Base-by-base conservation (phyloP, 2,888 invertebrate species). In the Tyria jacobaeae region DNA sequence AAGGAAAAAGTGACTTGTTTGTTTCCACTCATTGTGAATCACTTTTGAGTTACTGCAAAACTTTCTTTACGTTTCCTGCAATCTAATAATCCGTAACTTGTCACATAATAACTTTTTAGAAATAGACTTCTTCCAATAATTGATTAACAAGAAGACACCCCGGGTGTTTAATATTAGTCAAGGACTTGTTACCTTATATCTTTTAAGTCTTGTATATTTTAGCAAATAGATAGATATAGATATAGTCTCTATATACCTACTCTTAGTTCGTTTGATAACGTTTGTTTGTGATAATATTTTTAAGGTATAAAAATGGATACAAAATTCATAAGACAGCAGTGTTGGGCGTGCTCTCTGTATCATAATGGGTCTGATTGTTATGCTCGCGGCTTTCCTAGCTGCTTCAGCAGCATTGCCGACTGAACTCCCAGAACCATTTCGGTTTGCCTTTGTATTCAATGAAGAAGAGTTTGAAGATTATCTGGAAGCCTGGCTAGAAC, bases 391-490 rank as follows among this genome's bases (percentile, higher is more conserved):
- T 14, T 57, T 83, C 9, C 63, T 77, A 52, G 75, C 78, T 64
- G 82, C 74, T 3, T 75, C 74, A 25, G 73, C 76, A 56, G 82
- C 87, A 4, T 49, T 81, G 41, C 83, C 84, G 24, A 62, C 80
- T 2, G 71, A 81, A 14, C 61, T 89, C 55, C 88, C 89, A 3
- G 89, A 90, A 60, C 94, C 93, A 1, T 84, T 86, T 3, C 78
- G 90, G 7, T 71, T 93, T 24, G 91, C 89, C 3, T 73, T 89
- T 51, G 68, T 88, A 37, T 83, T 93, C 37, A 83, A 81, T 55
- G 94, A 94, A 80, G 92, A 94, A 1, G 89, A 91, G 12, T 94
- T 92, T 64, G 94, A 94, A 68, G 92, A 93, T 62, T 92, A 94
- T 59, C 82, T 93, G 10, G 94, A 94, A 52, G 70, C 73, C 10